Evolutionary conservation across 2,113 vertebrate genomes (phyloP).

Genomic region (Leiothrix lutea): DNA sequence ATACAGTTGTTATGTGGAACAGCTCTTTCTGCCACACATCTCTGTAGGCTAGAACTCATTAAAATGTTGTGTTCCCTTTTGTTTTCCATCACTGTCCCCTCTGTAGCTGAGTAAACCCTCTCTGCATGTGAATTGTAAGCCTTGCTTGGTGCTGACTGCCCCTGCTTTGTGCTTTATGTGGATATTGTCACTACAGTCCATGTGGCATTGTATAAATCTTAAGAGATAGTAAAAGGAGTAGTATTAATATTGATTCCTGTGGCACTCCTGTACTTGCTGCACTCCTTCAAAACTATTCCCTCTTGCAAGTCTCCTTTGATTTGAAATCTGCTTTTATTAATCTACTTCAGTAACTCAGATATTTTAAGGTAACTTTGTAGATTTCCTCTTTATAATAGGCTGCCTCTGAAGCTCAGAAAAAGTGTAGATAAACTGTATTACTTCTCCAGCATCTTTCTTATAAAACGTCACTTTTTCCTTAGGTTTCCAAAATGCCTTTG

Average conservation of each 20-base stretch:
- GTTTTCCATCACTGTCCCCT: not conserved
- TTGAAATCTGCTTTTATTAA: not conserved
- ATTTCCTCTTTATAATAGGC: not conserved
- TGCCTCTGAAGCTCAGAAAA: not conserved
- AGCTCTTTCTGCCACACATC: not conserved
- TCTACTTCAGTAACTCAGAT: not conserved
- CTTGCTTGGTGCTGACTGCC: not conserved
- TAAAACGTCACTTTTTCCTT: not conserved
- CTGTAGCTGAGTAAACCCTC: not conserved
- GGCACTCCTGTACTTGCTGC: not conserved
- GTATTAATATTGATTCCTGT: not conserved
- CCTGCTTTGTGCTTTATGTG: not conserved
- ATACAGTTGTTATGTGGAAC: not conserved
- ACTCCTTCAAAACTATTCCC: not conserved
- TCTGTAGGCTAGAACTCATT: slow-evolving; percentile 20
- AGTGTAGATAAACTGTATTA: not conserved
- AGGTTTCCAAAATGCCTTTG: not conserved
- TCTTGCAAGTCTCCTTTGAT: not conserved
- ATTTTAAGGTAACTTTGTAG: not conserved
- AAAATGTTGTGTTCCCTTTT: not conserved
- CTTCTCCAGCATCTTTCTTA: not conserved
- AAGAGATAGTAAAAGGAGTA: not conserved
- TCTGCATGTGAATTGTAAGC: not conserved
- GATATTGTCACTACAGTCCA: not conserved
- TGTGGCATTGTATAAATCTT: not conserved